Conservation (phyloP, 2,888 invertebrate genomes). For the Graphium colonna region DNA sequence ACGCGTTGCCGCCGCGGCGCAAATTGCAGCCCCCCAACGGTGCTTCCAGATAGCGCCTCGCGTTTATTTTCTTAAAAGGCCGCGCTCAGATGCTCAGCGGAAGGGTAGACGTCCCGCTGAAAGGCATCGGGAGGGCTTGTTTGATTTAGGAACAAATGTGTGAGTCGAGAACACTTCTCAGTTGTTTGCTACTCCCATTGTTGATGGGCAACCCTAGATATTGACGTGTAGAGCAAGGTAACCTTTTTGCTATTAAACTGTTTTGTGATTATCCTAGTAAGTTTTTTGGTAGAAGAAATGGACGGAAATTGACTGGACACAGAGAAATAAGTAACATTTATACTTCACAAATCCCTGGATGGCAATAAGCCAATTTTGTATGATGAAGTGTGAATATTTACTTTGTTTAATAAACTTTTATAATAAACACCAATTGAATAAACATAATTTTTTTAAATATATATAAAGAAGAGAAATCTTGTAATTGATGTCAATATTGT, state of each 20-base stretch:
- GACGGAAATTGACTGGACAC: not conserved
- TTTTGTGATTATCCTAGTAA: too few species aligned
- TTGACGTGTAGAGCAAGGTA: not conserved
- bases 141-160: slow-evolving; percentile 53
- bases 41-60: slow-evolving; percentile 18
- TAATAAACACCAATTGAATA: too few species aligned
- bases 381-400: too few species aligned
- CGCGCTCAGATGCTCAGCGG: slow-evolving; percentile 17
- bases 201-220: slow-evolving; percentile 40
- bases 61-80: slow-evolving; percentile 28
- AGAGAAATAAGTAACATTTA: too few species aligned
- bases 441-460: too few species aligned
- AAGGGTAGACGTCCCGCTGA: slow-evolving; percentile 4
- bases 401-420: too few species aligned
- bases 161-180: slow-evolving; percentile 41
- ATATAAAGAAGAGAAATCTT: too few species aligned
- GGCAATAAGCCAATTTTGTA: not conserved
- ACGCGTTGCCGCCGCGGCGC: slow-evolving; percentile 6
- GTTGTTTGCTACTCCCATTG: slow-evolving; percentile 40
- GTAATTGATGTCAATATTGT: too few species aligned
- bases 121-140: slow-evolving; percentile 23
- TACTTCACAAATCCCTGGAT: too few species aligned
- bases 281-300: too few species aligned
- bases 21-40: slow-evolving; percentile 16
- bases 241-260: not conserved